These are phyloP conservation scores for Drymonia ruficornis DNA, from an alignment of 2,888 invertebrate species.

Conservation along the genomic window DNA sequence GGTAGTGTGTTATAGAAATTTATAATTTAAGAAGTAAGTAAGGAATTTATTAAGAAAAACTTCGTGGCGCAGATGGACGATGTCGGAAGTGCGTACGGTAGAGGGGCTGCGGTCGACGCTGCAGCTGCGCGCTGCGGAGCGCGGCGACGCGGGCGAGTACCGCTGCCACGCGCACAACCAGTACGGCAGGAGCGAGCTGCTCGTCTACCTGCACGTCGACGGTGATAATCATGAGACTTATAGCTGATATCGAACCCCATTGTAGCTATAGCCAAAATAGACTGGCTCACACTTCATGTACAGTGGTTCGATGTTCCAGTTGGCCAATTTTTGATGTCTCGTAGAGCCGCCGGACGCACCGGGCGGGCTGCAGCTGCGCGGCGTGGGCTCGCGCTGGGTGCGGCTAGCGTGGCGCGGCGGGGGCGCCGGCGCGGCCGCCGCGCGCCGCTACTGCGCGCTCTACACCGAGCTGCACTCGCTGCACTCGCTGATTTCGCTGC, in stretches of 20 bases:
- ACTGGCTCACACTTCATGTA: no score
- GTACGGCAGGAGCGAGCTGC: constrained; percentile 87
- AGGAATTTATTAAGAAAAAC: not conserved
- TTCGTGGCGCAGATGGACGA: constrained; percentile 72
- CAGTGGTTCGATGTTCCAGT: no score
- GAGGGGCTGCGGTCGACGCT: constrained; percentile 88
- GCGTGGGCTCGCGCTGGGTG: constrained; percentile 85
- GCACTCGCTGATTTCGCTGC: constrained; percentile 42
- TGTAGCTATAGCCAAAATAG: no score
- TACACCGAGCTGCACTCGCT: constrained; percentile 52
- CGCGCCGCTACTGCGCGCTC: constrained; percentile 44
- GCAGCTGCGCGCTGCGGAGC: constrained; percentile 86
- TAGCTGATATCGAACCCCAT: no score
- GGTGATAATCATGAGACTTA: constrained; percentile 45
- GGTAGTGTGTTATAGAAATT: constrained; percentile 44
- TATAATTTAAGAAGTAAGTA: not conserved
- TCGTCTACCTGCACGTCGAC: constrained; percentile 88
- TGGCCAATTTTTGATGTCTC: no score
- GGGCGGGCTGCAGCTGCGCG: constrained; percentile 82
- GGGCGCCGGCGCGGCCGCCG: constrained; percentile 21
- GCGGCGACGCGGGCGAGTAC: constrained; percentile 89
- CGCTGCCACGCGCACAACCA: constrained; percentile 89
- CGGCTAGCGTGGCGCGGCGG: constrained; percentile 82
- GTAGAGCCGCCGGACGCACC: constrained; percentile 88
- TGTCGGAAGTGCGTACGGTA: constrained; percentile 87